Percentiles rank a stretch among this genome's conserved stretches.
Conservation (phyloP, 2,797 vertebrate species). For the Chromobotia macracanthus region DNA sequence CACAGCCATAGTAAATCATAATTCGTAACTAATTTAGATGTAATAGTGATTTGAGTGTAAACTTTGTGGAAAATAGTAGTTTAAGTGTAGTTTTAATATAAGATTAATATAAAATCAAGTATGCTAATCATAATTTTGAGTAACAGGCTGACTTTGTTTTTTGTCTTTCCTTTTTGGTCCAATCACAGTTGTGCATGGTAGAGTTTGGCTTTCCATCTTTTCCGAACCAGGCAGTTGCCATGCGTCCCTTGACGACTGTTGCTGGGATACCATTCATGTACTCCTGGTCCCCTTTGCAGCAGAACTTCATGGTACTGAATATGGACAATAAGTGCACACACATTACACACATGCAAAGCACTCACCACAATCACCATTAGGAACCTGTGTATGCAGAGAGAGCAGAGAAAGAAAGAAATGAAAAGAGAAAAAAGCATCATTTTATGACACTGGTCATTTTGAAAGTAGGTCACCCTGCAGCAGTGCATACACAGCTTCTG, state of each 20-base stretch:
- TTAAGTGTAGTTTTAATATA: no score
- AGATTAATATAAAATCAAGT: no score
- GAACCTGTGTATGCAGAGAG: slow-evolving; percentile 1
- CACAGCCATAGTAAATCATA: neutral
- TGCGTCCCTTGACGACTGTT: slow-evolving; percentile 91
- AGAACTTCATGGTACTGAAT: slow-evolving; percentile 94
- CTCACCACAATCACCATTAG: slow-evolving; percentile 15
- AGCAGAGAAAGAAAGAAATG: neutral
- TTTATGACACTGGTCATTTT: slow-evolving; percentile 44
- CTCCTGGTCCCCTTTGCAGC: slow-evolving; percentile 97
- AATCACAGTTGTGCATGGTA: slow-evolving; percentile 84
- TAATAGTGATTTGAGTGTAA: no score
- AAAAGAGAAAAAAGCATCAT: neutral
- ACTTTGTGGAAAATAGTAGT: no score
- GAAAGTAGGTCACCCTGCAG: slow-evolving; percentile 54
- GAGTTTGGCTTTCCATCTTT: slow-evolving; percentile 91
- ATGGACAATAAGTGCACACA: slow-evolving; percentile 39
- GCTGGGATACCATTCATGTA: slow-evolving; percentile 97
- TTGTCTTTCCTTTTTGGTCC: slow-evolving; percentile 53
- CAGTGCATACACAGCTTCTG: slow-evolving; percentile 31
- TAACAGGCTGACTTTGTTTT: slow-evolving; percentile 27
- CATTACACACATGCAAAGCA: slow-evolving; percentile 35
- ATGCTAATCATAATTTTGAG: neutral
- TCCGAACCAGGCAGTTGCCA: slow-evolving; percentile 85
- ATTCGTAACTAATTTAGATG: no score